Evolutionary conservation across 2,113 vertebrate species (phyloP), one percentile per base, ranked within the genome.

Genomic region (Tursiops truncatus): DNA sequence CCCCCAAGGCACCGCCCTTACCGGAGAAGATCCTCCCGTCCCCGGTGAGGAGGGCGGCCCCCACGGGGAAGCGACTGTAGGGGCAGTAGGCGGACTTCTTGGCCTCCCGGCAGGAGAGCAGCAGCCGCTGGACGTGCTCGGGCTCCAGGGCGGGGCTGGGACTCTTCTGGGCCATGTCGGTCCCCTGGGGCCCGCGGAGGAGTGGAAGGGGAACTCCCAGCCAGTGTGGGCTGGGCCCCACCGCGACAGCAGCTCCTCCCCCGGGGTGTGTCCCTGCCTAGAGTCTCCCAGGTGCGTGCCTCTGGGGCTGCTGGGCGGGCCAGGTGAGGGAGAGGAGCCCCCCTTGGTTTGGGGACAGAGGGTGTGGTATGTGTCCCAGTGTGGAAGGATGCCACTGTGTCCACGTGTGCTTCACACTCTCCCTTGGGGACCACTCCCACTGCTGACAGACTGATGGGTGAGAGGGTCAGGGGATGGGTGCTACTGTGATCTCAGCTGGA

Each of bases 61-160:
- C 99, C 81, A 99, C 99, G 0, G 99, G 99, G 97, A 99, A 99
- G 20, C 28, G 97, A 96, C 99, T 99, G 98, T 99, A 99, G 6
- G 99, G 99, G 86, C 99, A 99, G 96, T 99, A 99, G 0, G 99
- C 99, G 9, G 97, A 97, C 63, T 97, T 98, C 96, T 99, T 99
- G 95, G 99, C 99, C 95, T 99, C 99, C 9, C 77, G 98, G 96
- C 99, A 99, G 95, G 98, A 98, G 0, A 96, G 98, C 31, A 99
- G 81, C 38, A 99, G 98, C 84, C 98, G 98, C 93, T 98, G 97
- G 3, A 99, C 91, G 85, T 50, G 21, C 8, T 98, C 96, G 0
- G 86, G 70, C 6, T 91, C 98, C 95, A 97, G 79, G 25, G 68
- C 2, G 28, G 67, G 2, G 63, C 67, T n/a, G 1, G 23, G 60